A percentile compares a stretch with the other conserved stretches of the same genome.
Evolutionary conservation across 2,113 vertebrate genomes (phyloP).

Genomic region (Hiodon tergisus): DNA sequence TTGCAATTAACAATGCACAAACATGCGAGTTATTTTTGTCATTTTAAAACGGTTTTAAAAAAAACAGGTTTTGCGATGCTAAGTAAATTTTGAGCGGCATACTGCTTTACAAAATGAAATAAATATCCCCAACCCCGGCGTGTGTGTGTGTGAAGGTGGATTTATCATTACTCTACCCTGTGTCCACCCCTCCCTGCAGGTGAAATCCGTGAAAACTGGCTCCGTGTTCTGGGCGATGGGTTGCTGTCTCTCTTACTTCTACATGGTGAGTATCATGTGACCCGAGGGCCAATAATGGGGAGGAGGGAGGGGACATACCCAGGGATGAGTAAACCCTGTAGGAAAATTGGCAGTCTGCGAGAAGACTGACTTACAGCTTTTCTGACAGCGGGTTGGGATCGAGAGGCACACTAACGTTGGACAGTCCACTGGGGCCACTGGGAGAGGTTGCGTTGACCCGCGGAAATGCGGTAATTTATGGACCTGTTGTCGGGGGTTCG

Average conservation of each 20-base stretch:
- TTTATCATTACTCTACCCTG: slow-evolving; percentile 22
- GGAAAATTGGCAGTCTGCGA: not conserved
- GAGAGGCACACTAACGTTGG: not conserved
- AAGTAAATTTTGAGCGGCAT: not conserved
- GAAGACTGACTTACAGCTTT: not conserved
- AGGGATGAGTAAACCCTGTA: too few species aligned
- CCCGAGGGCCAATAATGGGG: too few species aligned
- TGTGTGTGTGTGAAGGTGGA: not conserved
- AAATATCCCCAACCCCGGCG: too few species aligned
- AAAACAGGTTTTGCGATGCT: not conserved
- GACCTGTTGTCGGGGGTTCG: not conserved
- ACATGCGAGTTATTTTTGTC: too few species aligned
- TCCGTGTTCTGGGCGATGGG: slow-evolving; percentile 95
- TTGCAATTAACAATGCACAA: too few species aligned
- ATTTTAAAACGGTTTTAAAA: too few species aligned
- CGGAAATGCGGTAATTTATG: not conserved
- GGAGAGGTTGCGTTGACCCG: not conserved
- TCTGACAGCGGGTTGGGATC: not conserved
- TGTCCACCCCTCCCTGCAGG: slow-evolving; percentile 56
- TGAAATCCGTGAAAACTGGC: slow-evolving; percentile 94
- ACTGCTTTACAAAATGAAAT: too few species aligned
- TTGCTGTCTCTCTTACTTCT: slow-evolving; percentile 94
- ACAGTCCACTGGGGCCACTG: too few species aligned
- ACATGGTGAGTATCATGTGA: slow-evolving; percentile 77
- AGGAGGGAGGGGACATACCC: too few species aligned